These are phyloP conservation scores for Pachyuromys duprasi DNA, from an alignment of 2,797 vertebrate species.

Conservation along the genomic window DNA sequence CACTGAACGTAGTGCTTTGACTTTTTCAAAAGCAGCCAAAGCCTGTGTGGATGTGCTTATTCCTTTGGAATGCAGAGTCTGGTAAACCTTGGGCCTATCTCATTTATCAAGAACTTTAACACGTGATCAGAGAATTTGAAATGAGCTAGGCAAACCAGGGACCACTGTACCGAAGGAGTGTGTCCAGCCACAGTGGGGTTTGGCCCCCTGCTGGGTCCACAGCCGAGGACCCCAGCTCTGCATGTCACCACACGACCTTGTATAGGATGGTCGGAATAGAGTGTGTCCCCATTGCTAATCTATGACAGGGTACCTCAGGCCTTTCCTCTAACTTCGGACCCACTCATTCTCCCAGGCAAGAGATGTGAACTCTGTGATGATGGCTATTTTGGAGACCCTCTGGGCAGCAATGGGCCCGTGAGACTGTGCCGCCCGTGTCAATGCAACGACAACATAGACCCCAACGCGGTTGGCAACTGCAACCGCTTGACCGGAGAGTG, in stretches of 20 bases:
- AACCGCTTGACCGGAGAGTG: constrained; percentile 94
- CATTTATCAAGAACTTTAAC: not conserved
- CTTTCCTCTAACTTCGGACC: not conserved
- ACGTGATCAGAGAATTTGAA: not conserved
- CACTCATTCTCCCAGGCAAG: constrained; percentile 89
- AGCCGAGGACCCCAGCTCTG: not conserved
- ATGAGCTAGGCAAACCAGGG: not conserved
- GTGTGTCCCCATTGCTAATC: not conserved
- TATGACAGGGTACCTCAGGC: not conserved
- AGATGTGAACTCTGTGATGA: constrained; percentile 97
- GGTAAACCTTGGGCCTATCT: not conserved
- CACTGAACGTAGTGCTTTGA: not conserved
- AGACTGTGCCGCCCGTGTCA: constrained; percentile 93
- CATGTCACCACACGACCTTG: rapidly evolving
- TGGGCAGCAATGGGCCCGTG: constrained; percentile 88
- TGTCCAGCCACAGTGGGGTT: not conserved
- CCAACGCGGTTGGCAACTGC: constrained; percentile 97
- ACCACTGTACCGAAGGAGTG: not conserved
- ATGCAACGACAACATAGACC: constrained; percentile 97
- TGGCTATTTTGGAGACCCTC: constrained; percentile 95
- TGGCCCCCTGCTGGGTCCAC: not conserved
- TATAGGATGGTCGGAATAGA: not conserved
- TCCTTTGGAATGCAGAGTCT: not conserved
- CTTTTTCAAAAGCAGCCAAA: not conserved
- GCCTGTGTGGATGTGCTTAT: not conserved